A percentile compares a stretch with the other conserved stretches of the same genome.
These are phyloP conservation scores for Bilobella aurantiaca DNA, from an alignment of 1,140 invertebrate species.

Conservation along the genomic window DNA sequence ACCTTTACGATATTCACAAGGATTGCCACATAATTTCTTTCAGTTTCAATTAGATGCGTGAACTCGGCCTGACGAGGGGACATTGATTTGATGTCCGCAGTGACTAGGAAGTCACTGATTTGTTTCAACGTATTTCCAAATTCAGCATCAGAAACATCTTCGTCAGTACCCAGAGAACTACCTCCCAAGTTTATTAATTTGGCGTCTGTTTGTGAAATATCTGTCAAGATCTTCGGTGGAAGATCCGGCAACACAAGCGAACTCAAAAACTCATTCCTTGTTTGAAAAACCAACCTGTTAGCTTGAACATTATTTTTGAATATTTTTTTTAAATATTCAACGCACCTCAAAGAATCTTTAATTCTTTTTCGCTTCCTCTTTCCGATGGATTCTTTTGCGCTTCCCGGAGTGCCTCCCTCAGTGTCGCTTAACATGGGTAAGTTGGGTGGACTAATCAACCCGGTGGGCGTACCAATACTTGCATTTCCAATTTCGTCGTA, in stretches of 20 bases:
- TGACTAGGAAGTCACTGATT: slow-evolving; percentile 13
- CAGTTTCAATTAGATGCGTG: slow-evolving; percentile 86
- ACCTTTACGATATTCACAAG: slow-evolving; percentile 83
- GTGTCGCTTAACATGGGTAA: slow-evolving; percentile 6
- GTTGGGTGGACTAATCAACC: neutral
- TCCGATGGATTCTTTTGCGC: slow-evolving; percentile 20
- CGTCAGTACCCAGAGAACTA: slow-evolving; percentile 21
- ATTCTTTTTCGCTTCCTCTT: slow-evolving; percentile 61
- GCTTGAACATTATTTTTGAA: neutral
- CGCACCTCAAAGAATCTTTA: slow-evolving; percentile 41
- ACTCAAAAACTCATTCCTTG: slow-evolving; percentile 2
- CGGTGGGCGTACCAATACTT: slow-evolving; percentile 18
- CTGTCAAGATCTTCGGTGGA: slow-evolving; percentile 6
- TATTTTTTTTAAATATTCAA: neutral
- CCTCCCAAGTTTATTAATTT: slow-evolving; percentile 25
- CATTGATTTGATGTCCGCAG: slow-evolving; percentile 43
- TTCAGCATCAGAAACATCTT: slow-evolving; percentile 24
- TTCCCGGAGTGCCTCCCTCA: slow-evolving; percentile 19
- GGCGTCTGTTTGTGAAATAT: slow-evolving; percentile 13
- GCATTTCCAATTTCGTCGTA: slow-evolving; percentile 10
- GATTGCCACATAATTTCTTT: slow-evolving; percentile 92
- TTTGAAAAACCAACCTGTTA: neutral
- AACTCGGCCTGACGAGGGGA: slow-evolving; percentile 77
- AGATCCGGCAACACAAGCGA: slow-evolving; percentile 16
- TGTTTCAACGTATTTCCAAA: slow-evolving; percentile 26